phyloP scores from a whole-genome alignment of 1,140 invertebrate species.

The Oncopodura yosiiana region DNA sequence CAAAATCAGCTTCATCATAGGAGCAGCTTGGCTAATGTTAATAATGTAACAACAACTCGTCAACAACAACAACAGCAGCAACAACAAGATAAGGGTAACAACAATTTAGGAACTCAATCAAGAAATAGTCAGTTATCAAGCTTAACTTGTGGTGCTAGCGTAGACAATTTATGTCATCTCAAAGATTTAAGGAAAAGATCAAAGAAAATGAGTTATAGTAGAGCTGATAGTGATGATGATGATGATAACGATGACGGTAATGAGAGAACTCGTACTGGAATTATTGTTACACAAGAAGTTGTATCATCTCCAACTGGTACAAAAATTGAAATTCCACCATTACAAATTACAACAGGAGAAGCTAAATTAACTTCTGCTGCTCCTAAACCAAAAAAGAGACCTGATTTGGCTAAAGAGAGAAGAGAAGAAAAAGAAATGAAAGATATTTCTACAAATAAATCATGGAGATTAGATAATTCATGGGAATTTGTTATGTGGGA shows the following conservation, averaged over 20 bases:
- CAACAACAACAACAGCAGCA: not conserved
- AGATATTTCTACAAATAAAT: slow-evolving; percentile 26
- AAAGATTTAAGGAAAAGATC: slow-evolving; percentile 14
- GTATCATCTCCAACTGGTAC: not conserved
- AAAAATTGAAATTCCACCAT: not conserved
- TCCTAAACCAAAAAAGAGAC: slow-evolving; percentile 12
- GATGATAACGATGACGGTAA: too few relatives aligned
- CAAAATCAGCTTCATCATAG: slow-evolving; percentile 9
- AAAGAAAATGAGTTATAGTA: slow-evolving; percentile 17
- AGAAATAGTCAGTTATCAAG: too few relatives aligned
- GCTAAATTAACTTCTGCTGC: slow-evolving; percentile 5
- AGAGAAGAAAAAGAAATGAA: slow-evolving; percentile 17
- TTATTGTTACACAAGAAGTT: too few relatives aligned
- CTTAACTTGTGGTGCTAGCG: slow-evolving; percentile 16
- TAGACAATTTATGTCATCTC: slow-evolving; percentile 30
- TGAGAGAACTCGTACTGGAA: too few relatives aligned
- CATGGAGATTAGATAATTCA: slow-evolving; percentile 30
- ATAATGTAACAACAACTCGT: not conserved
- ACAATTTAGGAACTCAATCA: not conserved
- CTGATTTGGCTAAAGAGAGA: slow-evolving; percentile 13
- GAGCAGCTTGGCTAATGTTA: slow-evolving; percentile 22
- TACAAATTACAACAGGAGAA: slow-evolving; percentile 2
- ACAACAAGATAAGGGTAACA: slow-evolving; percentile 1
- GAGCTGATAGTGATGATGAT: slow-evolving; percentile 12
- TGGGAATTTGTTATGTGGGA: slow-evolving; percentile 34